These are phyloP conservation scores for Hemistola chrysoprasaria DNA, from an alignment of 2,888 invertebrate genomes.

Conservation along the genomic window DNA sequence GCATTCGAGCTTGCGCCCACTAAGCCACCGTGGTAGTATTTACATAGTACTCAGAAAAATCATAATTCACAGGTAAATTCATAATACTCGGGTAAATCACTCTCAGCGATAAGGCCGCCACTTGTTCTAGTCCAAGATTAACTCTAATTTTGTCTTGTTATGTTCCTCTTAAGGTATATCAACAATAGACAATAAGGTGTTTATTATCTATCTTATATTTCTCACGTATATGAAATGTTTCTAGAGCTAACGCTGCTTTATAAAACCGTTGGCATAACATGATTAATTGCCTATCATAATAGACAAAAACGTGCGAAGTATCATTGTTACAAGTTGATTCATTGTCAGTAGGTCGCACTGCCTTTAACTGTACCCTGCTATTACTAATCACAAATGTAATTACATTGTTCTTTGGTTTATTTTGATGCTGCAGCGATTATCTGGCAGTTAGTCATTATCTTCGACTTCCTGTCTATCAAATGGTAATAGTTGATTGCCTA, in stretches of 20 bases:
- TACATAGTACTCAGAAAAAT: no score
- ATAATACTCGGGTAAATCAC: no score
- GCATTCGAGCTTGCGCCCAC: no score
- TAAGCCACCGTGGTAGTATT: no score
- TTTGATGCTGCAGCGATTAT: constrained; percentile 6
- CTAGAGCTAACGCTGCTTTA: background rate
- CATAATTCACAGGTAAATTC: no score
- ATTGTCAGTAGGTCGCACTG: constrained; percentile 10
- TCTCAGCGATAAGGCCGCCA: no score
- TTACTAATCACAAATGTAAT: constrained; percentile 11
- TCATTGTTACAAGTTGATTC: constrained; percentile 18
- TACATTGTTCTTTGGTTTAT: constrained; percentile 13
- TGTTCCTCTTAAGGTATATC: no score
- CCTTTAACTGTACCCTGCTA: constrained; percentile 10
- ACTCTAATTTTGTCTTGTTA: no score
- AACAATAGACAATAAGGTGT: no score
- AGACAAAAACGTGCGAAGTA: constrained; percentile 23
- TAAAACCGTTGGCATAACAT: constrained; percentile 1
- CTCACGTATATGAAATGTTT: background rate
- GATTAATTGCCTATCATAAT: constrained; percentile 9
- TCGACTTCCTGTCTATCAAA: constrained; percentile 1
- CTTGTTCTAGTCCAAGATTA: no score
- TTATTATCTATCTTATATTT: no score
- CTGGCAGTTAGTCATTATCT: constrained; percentile 3
- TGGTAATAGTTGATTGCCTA: background rate